Evolutionary conservation across 2,113 vertebrate genomes (phyloP), one percentile per base, ranked within the genome.

Genomic region (Nyctibius bracteatus): DNA sequence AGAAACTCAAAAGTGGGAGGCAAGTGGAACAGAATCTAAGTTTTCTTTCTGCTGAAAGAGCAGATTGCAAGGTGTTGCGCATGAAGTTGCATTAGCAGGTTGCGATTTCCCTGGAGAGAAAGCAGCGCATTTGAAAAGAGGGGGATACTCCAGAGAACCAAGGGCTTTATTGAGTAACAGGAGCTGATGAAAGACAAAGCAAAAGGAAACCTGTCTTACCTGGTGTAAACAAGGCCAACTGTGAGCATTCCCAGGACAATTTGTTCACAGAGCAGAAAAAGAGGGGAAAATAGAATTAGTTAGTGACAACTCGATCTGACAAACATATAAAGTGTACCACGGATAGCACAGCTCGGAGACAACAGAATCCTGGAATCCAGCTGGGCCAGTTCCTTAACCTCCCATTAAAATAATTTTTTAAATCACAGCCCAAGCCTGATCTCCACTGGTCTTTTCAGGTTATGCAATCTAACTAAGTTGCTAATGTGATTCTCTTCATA

Each of bases 151-250:
- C 75, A 92, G 96, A 94, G 73, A 97, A 92, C 77, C 79, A 9
- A 90, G 43, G 58, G 47, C 37, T 94, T 88, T 89, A 93, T 83
- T 96, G 96, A 96, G 96, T 80, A 98, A 97, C 39, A 82, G 58
- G 0, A 97, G 98, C 97, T 98, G 98, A 98, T 97, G 98, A 98
- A 98, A 98, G 97, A 97, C 91, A 92, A 89, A 96, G 97, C 90
- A 97, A 98, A 98, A 97, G 77, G 83, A 96, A 97, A 97, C 62
- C 46, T 61, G 46, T 90, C 98, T 98, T 98, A 99, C 99, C 99
- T 99, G 99, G 97, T 99, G 99, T 98, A 99, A 98, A 98, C 99
- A 99, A 11, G 99, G 99, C 99, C 99, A 99, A 86, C 99, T 99
- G 97, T 79, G 87, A 95, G 96, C 82, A 94, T 98, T 97, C 97